These are phyloP conservation scores for Danio rerio DNA, from an alignment of 2,113 vertebrate species.

Conservation along the genomic window DNA sequence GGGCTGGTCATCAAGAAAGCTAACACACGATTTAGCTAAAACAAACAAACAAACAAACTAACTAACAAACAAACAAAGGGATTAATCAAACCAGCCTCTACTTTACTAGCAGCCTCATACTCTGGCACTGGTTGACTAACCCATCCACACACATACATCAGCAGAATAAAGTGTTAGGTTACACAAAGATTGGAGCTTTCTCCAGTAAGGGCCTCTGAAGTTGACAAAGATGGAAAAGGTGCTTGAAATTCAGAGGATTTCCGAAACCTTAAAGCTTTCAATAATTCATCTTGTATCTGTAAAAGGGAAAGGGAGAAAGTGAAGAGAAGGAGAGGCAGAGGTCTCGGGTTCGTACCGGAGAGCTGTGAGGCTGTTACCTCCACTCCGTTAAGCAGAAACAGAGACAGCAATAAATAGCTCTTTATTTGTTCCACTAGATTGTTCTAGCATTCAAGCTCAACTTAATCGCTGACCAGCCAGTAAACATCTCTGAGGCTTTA, in stretches of 20 bases:
- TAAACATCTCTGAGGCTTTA: constrained; percentile 47
- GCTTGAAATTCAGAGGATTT: constrained; percentile 64
- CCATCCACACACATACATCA: constrained; percentile 39
- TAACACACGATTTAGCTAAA: too few relatives aligned
- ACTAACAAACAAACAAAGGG: too few relatives aligned
- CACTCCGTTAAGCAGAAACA: constrained; percentile 57
- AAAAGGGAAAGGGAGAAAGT: constrained; percentile 44
- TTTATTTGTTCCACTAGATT: constrained; percentile 53
- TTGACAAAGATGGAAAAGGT: constrained; percentile 62
- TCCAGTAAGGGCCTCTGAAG: constrained; percentile 56
- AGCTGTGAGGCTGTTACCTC: constrained; percentile 52
- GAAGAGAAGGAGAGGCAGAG: neutral
- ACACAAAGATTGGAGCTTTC: constrained; percentile 56
- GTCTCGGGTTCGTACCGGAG: constrained; percentile 37
- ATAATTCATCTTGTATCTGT: constrained; percentile 61
- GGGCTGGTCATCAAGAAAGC: too few relatives aligned
- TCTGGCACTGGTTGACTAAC: constrained; percentile 11
- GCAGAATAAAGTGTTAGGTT: constrained; percentile 58
- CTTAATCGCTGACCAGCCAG: constrained; percentile 27
- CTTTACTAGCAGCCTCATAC: neutral
- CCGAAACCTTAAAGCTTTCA: constrained; percentile 60
- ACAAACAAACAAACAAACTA: too few relatives aligned
- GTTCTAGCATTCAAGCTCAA: constrained; percentile 26
- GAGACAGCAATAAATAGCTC: constrained; percentile 52
- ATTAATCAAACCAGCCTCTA: neutral